Conservation (phyloP, 1,140 invertebrate genomes). For the Thalassaphorura encarpata region DNA sequence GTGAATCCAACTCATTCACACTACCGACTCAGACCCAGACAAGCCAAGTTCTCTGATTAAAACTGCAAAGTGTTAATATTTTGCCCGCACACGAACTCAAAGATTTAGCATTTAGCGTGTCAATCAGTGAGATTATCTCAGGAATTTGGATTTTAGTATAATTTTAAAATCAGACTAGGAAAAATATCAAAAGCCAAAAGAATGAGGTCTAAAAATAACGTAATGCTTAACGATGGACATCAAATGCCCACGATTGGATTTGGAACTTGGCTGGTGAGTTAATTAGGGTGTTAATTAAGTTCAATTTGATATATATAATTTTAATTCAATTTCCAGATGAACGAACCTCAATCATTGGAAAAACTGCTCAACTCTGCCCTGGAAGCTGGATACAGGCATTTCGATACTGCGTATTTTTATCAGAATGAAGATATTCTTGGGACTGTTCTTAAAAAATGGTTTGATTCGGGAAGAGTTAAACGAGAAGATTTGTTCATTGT, state of each 20-base stretch:
- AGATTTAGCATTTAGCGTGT: no score
- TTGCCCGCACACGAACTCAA: no score
- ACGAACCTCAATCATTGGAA: conserved; percentile 33
- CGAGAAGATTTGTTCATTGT: conserved; percentile 39
- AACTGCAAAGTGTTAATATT: no score
- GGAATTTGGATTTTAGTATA: no score
- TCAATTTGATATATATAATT: not conserved
- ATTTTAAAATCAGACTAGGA: no score
- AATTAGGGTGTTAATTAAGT: not conserved
- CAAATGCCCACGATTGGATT: conserved; percentile 1
- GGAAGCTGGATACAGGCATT: conserved; percentile 35
- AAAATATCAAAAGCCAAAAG: no score
- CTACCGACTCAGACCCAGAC: no score
- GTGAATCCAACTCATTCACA: no score
- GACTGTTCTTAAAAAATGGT: conserved; percentile 33
- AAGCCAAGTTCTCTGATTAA: no score
- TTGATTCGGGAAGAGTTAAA: conserved; percentile 35
- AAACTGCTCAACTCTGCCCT: conserved; percentile 34
- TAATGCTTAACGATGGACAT: conserved; percentile 3
- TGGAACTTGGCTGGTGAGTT: conserved; percentile 2
- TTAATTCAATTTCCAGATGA: conserved; percentile 1
- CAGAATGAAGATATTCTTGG: conserved; percentile 31
- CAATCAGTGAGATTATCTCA: no score
- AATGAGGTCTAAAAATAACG: no score
- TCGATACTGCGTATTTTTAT: not conserved